Evolutionary conservation across 2,797 vertebrate genomes (phyloP), one percentile per base, ranked within the genome.

Genomic region (Streptopelia turtur): DNA sequence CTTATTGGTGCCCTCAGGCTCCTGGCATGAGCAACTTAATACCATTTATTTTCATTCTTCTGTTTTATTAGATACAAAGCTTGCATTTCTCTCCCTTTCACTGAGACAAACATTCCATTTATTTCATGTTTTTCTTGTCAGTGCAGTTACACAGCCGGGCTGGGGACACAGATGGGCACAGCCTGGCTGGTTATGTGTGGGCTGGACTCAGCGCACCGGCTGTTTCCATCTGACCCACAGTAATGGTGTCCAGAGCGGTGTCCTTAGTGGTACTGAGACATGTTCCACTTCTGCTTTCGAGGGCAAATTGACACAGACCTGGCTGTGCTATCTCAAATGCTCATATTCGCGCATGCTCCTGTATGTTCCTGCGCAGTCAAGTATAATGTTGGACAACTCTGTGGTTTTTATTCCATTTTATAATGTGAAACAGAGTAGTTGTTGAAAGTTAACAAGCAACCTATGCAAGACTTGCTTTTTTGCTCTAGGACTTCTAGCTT

Each of bases 371-470:
- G 31, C 11, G 4, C 83, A 88, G 77, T 85, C 63, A 79, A 83
- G 52, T 82, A 60, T 72, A 63, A 27, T 43, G 60, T 71, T 97
- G 89, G 57, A 86, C 63, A 75, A 72, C 65, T 95, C 65, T 95
- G 81, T 96, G 82, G 45, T 90, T 97, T 95, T 94, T 82, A 89
- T 94, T 96, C 81, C 22, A 33, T 91, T 94, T 92, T 87, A 71
- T 89, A 89, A 66, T 52, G 75, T 72, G 66, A 95, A 97, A 94
- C 85, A 91, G 41, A 5, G 59, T 89, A 85, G 90, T 61, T 64
- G 27, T 25, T 79, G 52, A 87, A 82, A 1, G 49, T 66, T 93
- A 66, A 49, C 68, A 68, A 94, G 59, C 64, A 93, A 76, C 68
- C 22, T 66, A 3, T 31, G 12, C 1, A 4, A 53, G 35, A 68